These are phyloP conservation scores for Dynastes hyllus DNA, from an alignment of 2,888 invertebrate genomes.

Conservation along the genomic window DNA sequence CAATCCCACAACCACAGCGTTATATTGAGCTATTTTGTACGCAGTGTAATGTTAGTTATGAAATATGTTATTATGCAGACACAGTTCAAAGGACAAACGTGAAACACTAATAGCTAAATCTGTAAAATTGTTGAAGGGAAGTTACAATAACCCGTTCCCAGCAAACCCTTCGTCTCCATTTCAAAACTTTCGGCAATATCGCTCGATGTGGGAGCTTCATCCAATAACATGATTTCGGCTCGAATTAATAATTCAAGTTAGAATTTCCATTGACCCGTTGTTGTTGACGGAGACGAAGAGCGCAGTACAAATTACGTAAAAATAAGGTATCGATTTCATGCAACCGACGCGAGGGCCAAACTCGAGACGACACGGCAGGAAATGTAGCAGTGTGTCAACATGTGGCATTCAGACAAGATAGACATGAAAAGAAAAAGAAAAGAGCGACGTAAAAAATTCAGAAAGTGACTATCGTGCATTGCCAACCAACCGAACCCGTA, in stretches of 20 bases:
- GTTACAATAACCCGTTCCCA: too few species aligned
- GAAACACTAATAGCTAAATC: too few species aligned
- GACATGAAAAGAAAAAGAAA: background rate
- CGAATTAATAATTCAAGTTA: slow-evolving; percentile 35
- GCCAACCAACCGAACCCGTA: slow-evolving; percentile 12
- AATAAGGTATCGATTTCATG: slow-evolving; percentile 42
- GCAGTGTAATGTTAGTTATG: too few species aligned
- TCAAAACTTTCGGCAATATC: background rate
- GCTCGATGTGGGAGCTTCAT: background rate
- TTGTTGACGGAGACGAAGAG: slow-evolving; percentile 11
- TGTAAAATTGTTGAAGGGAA: too few species aligned
- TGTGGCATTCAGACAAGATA: slow-evolving; percentile 14
- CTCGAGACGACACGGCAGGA: background rate
- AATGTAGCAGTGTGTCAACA: background rate
- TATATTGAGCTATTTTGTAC: too few species aligned
- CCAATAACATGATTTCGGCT: slow-evolving; percentile 13
- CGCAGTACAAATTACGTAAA: slow-evolving; percentile 28
- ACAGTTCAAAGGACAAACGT: too few species aligned
- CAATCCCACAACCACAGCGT: too few species aligned
- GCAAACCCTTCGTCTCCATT: background rate
- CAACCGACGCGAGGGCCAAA: background rate
- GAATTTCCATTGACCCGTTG: slow-evolving; percentile 18
- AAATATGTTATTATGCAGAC: too few species aligned
- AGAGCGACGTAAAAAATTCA: slow-evolving; percentile 47
- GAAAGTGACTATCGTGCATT: slow-evolving; percentile 28